These are phyloP conservation scores for Phainopepla nitens DNA, from an alignment of 2,113 vertebrate species.

Conservation along the genomic window DNA sequence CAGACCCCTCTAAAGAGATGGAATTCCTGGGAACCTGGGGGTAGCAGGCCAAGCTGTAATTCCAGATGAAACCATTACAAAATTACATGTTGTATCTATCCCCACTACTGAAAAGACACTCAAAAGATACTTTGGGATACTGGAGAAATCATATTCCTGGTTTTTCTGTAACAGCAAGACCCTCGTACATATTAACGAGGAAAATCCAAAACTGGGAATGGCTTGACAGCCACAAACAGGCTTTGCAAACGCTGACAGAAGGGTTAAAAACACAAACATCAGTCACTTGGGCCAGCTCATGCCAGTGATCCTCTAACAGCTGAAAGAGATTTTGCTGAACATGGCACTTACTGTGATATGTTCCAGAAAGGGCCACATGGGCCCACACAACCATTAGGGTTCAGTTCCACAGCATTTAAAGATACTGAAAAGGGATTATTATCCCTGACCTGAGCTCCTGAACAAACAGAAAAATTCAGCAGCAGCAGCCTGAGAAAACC, in stretches of 20 bases:
- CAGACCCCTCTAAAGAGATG: background rate
- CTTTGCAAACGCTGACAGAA: background rate
- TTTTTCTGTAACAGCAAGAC: background rate
- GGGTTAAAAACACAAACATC: background rate
- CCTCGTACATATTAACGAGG: background rate
- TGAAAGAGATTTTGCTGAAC: background rate
- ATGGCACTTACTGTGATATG: rapidly evolving
- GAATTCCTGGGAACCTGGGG: background rate
- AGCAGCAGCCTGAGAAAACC: no score
- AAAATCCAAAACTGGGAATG: background rate
- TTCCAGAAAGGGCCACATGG: background rate
- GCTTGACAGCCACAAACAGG: background rate
- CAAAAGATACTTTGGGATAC: background rate
- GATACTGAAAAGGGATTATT: background rate
- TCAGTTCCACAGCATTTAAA: background rate
- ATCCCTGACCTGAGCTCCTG: background rate
- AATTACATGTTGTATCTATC: rapidly evolving
- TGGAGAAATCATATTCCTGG: background rate
- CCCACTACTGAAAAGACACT: background rate
- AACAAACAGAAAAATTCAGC: background rate
- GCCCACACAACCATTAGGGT: background rate
- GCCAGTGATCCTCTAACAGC: background rate
- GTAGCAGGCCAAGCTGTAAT: background rate
- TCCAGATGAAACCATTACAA: background rate
- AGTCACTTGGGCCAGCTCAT: background rate